Percentiles rank a stretch among this genome's conserved stretches.
Conservation (phyloP, 2,888 invertebrate species). For the Agriopis aurantiaria region DNA sequence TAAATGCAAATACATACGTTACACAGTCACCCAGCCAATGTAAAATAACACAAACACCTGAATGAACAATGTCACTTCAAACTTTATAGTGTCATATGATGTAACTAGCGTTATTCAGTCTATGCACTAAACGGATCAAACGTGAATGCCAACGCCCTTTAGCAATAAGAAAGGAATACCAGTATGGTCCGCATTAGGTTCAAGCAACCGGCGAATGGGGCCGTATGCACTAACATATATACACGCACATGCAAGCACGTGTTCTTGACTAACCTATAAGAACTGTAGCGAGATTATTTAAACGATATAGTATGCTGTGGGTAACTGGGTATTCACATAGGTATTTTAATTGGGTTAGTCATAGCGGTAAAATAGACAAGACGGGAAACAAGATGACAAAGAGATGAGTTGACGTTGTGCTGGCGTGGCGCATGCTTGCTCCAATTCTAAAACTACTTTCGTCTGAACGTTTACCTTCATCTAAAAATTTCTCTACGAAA, state of each 20-base stretch:
- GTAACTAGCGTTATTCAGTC: slow-evolving; percentile 6
- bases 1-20: slow-evolving; percentile 56
- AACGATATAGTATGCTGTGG: slow-evolving; percentile 4
- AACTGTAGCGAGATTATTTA: slow-evolving; percentile 12
- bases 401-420: slow-evolving; percentile 12
- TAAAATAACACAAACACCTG: slow-evolving; percentile 29
- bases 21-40: slow-evolving; percentile 30
- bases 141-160: slow-evolving; percentile 58
- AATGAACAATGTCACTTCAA: slow-evolving; percentile 23
- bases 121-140: slow-evolving; percentile 44
- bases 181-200: slow-evolving; percentile 26
- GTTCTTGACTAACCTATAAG: slow-evolving; percentile 33
- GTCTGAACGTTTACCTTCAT: neutral
- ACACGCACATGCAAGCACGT: slow-evolving; percentile 30
- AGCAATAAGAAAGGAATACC: slow-evolving; percentile 49
- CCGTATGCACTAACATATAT: slow-evolving; percentile 31
- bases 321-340: slow-evolving; percentile 6
- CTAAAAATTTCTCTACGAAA: neutral
- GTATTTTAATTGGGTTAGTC: slow-evolving; percentile 22
- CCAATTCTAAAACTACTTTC: slow-evolving; percentile 9
- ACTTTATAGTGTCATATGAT: slow-evolving; percentile 3
- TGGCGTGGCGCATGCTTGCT: slow-evolving; percentile 1
- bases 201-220: slow-evolving; percentile 31
- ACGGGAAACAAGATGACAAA: slow-evolving; percentile 24
- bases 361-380: slow-evolving; percentile 21